Conservation (phyloP, 2,888 invertebrate species). For the Lasiommata megera region DNA sequence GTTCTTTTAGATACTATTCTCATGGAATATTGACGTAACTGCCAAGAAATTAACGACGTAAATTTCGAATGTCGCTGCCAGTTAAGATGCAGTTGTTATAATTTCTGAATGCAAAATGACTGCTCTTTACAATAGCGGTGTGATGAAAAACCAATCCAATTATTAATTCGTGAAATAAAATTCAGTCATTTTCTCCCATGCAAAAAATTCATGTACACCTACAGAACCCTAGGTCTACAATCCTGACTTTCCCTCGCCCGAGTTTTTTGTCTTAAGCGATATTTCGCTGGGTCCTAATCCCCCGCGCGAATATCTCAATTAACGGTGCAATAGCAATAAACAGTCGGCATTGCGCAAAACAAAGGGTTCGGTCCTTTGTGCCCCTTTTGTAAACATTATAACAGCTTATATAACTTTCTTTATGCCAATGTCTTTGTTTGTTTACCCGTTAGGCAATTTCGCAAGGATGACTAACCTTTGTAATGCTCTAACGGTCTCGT, state of each 20-base stretch:
- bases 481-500: constrained; percentile 11
- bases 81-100: no score
- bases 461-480: constrained; percentile 55
- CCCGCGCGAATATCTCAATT: constrained; percentile 43
- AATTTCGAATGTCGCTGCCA: no score
- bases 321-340: constrained; percentile 50
- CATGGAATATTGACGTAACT: no score
- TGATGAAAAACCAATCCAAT: no score
- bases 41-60: no score
- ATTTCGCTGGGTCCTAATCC: constrained; percentile 28
- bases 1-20: no score
- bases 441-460: constrained; percentile 50
- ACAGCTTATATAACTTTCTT: constrained; percentile 52
- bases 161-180: no score
- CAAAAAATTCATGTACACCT: no score
- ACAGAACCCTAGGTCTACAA: neutral
- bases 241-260: no score
- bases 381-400: constrained; percentile 48
- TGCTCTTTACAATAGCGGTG: no score
- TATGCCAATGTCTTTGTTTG: constrained; percentile 48
- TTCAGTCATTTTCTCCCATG: no score
- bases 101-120: no score
- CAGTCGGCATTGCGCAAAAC: constrained; percentile 44
- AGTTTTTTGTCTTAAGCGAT: constrained; percentile 37
- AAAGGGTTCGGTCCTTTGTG: constrained; percentile 46